phyloP scores from a whole-genome alignment of 2,888 invertebrate genomes.

The Spilosoma lubricipeda region DNA sequence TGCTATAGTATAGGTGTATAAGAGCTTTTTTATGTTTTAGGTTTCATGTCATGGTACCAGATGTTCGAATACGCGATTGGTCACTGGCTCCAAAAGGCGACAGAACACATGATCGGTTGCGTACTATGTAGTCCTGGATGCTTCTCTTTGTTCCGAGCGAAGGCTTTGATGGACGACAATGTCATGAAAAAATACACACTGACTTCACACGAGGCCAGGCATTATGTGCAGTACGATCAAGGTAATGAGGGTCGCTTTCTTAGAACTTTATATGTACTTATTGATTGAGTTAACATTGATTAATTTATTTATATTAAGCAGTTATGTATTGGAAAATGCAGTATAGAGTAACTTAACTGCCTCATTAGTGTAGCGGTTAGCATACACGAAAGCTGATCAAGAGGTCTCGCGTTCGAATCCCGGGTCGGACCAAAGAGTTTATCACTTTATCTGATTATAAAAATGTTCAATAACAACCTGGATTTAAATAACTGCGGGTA shows the following conservation, averaged over 20 bases:
- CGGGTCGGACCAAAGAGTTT: too few species aligned
- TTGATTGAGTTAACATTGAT: neutral
- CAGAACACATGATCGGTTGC: conserved; percentile 95
- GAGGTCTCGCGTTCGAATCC: too few species aligned
- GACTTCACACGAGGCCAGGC: conserved; percentile 91
- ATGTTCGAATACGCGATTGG: conserved; percentile 96
- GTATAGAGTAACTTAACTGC: neutral
- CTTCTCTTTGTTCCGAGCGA: conserved; percentile 95
- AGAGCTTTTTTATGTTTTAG: conserved; percentile 61
- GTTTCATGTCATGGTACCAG: conserved; percentile 95
- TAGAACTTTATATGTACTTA: neutral
- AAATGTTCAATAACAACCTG: too few species aligned
- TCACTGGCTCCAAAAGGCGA: conserved; percentile 97
- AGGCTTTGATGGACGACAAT: conserved; percentile 95
- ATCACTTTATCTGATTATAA: too few species aligned
- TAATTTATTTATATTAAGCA: neutral
- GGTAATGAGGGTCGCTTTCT: conserved; percentile 72
- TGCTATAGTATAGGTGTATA: too few species aligned
- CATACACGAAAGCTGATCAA: too few species aligned
- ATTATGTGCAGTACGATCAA: conserved; percentile 97
- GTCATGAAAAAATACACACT: conserved; percentile 96
- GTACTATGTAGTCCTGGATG: conserved; percentile 97
- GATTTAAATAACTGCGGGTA: too few species aligned
- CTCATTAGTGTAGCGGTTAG: too few species aligned
- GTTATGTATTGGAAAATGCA: neutral